A percentile compares a stretch with the other conserved stretches of the same genome.
phyloP scores from a whole-genome alignment of 64 coral and sea anemone species.

The Montipora capricornis region DNA sequence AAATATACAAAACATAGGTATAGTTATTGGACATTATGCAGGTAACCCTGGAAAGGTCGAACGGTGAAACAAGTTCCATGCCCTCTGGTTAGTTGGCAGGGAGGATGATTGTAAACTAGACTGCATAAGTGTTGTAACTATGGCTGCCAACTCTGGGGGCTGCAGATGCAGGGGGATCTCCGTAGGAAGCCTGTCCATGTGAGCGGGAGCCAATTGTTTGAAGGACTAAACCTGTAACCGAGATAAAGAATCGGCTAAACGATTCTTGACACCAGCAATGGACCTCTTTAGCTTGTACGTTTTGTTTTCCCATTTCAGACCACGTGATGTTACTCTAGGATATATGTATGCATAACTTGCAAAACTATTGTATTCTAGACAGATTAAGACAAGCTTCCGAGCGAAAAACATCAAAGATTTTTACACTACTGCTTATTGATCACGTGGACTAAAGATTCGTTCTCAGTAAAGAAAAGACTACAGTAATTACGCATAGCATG shows the following conservation, averaged over 20 bases:
- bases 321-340: no score
- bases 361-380: neutral
- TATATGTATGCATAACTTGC: no score
- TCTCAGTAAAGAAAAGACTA: constrained; percentile 55
- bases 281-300: no score
- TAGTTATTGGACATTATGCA: neutral
- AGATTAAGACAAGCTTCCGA: neutral
- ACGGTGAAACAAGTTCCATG: constrained; percentile 24
- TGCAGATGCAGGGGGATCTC: constrained; percentile 19
- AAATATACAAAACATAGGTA: constrained; percentile 14
- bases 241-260: constrained; percentile 40
- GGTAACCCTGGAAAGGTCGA: neutral
- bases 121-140: neutral
- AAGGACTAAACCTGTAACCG: constrained; percentile 33
- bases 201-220: constrained; percentile 53
- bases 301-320: no score
- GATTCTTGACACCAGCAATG: neutral
- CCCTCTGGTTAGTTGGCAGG: constrained; percentile 10
- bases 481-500: constrained; percentile 1
- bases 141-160: neutral
- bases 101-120: constrained; percentile 37
- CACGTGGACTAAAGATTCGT: neutral
- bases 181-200: constrained; percentile 38
- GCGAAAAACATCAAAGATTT: constrained; percentile 33
- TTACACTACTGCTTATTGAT: constrained; percentile 27